These are phyloP conservation scores for Calcarius ornatus DNA, from an alignment of 2,113 vertebrate species.

Conservation along the genomic window DNA sequence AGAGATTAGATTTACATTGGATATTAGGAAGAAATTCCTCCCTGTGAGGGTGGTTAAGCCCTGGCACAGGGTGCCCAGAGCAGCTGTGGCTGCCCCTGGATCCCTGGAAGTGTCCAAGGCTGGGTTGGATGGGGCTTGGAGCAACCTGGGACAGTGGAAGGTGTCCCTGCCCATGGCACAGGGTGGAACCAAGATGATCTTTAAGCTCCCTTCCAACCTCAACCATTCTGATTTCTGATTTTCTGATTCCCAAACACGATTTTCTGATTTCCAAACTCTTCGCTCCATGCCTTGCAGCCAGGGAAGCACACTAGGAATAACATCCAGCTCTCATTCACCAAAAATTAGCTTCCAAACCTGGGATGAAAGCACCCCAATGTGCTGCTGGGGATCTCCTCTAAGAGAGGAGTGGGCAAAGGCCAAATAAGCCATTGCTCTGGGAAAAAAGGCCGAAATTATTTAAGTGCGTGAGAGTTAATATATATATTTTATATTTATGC, in stretches of 20 bases:
- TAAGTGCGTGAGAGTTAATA: rapidly evolving
- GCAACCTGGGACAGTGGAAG: rapidly evolving
- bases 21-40: background rate
- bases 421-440: background rate
- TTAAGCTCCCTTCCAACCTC: background rate
- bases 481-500: background rate
- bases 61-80: background rate
- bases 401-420: background rate
- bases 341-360: background rate
- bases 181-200: rapidly evolving
- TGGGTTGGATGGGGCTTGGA: rapidly evolving
- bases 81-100: background rate
- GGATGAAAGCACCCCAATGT: background rate
- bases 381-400: background rate
- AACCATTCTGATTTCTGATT: background rate
- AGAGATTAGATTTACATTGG: background rate
- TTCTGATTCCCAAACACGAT: background rate
- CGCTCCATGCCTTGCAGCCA: background rate
- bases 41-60: rapidly evolving
- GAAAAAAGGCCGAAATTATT: background rate
- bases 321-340: background rate
- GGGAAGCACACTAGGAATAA: background rate
- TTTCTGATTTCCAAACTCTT: background rate
- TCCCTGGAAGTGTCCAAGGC: background rate
- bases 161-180: background rate